Evolutionary conservation across 2,797 vertebrate species (phyloP), one percentile per base, ranked within the genome.

Genomic region (Parauchenoglanis punctatus): DNA sequence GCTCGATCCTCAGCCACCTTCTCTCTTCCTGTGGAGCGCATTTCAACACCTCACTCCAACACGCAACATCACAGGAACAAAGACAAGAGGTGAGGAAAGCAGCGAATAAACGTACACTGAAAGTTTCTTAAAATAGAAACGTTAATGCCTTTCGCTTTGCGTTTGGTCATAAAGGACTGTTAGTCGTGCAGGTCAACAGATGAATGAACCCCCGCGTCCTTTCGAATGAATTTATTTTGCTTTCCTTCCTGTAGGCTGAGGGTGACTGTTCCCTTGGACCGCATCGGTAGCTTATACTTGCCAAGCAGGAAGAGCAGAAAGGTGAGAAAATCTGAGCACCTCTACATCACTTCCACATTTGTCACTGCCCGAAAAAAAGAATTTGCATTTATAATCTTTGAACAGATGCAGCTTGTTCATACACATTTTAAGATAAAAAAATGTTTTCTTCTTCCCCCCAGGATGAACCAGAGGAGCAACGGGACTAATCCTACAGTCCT

Each of bases 221-320:
- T 15, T 80, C 20, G 23, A 18, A 54, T 78, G n/a, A 52, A 58
- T 1, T 31, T 7, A 46, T 54, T 6, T 17, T 80, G 44, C 44
- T 35, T 28, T 81, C 56, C 61, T 61, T 46, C 18, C 68, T 31
- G 18, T 86, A 96, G 96, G 92, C 94, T 92, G 86, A 95, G 94
- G 56, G 91, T 95, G 0, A 91, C 92, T 1, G 86, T 85, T 89
- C 96, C 94, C 76, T 85, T 96, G 85, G 96, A 96, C 89, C 87
- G 94, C 28, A 95, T 96, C 1, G 92, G 95, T 23, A 81, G 93
- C 85, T 95, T 94, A 83, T 90, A 94, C 20, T 91, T 94, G 89
- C 93, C 93, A 59, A 88, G 88, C 81, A 76, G 91, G 76, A 94
- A 68, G n/a, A 83, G 89, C 87, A 89, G 83, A 92, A 94, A 94